Conservation (phyloP, 2,888 invertebrate species). For the Pasiphila rectangulata region DNA sequence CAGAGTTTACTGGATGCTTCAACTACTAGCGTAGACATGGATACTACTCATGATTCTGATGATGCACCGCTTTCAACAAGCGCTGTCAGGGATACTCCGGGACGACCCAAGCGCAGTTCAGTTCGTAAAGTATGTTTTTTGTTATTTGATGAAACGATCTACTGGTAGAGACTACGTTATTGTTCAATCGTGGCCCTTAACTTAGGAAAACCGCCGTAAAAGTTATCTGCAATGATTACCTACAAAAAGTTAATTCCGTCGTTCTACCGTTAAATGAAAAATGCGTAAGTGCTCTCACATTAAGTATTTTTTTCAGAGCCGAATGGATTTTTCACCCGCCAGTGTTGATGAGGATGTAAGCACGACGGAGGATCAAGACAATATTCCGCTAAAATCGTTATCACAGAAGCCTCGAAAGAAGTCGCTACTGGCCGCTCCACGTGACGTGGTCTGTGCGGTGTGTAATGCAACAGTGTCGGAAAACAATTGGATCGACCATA, state of each 20-base stretch:
- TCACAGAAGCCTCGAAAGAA: not conserved
- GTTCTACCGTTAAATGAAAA: not conserved
- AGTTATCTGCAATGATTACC: no score
- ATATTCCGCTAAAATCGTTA: not conserved
- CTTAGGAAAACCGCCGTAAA: no score
- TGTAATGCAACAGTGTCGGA: conserved; percentile 36
- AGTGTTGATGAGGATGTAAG: not conserved
- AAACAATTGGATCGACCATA: conserved; percentile 47
- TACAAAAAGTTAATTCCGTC: no score
- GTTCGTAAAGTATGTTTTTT: no score
- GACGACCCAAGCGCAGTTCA: no score
- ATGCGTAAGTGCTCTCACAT: not conserved
- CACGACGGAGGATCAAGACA: not conserved
- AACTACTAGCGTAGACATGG: conserved; percentile 9
- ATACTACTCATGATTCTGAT: conserved; percentile 5
- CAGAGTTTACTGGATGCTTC: conserved; percentile 14
- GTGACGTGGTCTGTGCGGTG: conserved; percentile 38
- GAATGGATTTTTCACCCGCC: not conserved
- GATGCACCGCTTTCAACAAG: not conserved
- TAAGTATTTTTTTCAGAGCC: conserved; percentile 1
- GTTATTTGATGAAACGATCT: no score
- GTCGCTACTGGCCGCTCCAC: not conserved
- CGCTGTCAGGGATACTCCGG: no score
- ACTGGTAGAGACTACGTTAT: no score
- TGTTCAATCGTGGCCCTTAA: no score